Percentiles rank a stretch among this genome's conserved stretches.
phyloP scores from a whole-genome alignment of 1,140 invertebrate genomes.

The Drosophila sturtevanti region DNA sequence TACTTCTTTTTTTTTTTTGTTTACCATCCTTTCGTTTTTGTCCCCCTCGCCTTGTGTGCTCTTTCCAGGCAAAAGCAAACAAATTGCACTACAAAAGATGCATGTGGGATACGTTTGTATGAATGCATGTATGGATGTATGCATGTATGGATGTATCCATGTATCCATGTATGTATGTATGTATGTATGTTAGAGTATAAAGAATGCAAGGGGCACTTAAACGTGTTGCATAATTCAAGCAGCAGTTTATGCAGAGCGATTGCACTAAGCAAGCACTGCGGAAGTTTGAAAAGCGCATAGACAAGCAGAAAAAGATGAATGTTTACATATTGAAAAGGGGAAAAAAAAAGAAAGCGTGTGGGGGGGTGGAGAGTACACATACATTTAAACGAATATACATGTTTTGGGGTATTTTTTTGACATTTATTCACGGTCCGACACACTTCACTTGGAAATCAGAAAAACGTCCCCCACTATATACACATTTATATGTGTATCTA shows the following conservation, averaged over 20 bases:
- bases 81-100: slow-evolving; percentile 42
- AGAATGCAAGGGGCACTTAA: slow-evolving; percentile 67
- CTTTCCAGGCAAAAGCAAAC: slow-evolving; percentile 27
- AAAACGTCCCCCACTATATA: slow-evolving; percentile 12
- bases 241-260: slow-evolving; percentile 68
- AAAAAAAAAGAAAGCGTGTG: too few species aligned
- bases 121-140: slow-evolving; percentile 13
- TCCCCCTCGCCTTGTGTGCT: background rate
- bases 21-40: background rate
- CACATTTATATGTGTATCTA: background rate
- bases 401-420: background rate
- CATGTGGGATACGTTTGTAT: background rate
- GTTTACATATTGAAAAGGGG: slow-evolving; percentile 44
- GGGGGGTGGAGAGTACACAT: background rate
- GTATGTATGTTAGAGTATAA: slow-evolving; percentile 26
- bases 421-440: background rate
- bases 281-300: slow-evolving; percentile 20
- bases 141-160: background rate
- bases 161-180: slow-evolving; percentile 8
- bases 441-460: slow-evolving; percentile 10
- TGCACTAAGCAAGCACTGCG: slow-evolving; percentile 45
- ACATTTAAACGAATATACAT: background rate
- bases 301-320: slow-evolving; percentile 64
- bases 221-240: slow-evolving; percentile 71
- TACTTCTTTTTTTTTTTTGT: slow-evolving; percentile 7